Conservation (phyloP, 2,888 invertebrate species). For the Linyphia triangularis region DNA sequence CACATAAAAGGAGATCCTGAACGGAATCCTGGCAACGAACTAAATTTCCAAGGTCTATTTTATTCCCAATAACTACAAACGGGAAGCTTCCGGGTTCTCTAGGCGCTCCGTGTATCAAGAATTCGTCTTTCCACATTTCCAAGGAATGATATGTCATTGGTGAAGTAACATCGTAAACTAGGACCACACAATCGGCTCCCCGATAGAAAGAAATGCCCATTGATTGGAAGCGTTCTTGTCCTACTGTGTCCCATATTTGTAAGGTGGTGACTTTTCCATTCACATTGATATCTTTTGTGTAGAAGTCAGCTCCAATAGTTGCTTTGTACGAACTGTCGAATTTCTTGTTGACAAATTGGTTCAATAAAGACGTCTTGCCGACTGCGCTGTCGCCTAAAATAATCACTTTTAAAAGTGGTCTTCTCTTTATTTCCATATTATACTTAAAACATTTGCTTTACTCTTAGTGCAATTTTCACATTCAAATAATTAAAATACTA, state of each 20-base stretch:
- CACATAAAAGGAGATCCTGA: constrained; percentile 36
- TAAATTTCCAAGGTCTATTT: constrained; percentile 41
- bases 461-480: too few species aligned
- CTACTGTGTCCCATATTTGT: constrained; percentile 69
- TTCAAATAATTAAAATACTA: too few species aligned
- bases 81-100: constrained; percentile 60
- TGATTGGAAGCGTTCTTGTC: constrained; percentile 64
- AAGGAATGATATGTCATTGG: constrained; percentile 37
- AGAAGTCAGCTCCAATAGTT: constrained; percentile 67
- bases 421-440: constrained; percentile 13
- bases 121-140: constrained; percentile 63
- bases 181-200: constrained; percentile 62
- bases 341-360: constrained; percentile 38
- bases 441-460: too few species aligned
- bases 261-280: constrained; percentile 27
- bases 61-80: constrained; percentile 60
- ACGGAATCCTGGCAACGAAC: constrained; percentile 1
- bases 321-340: constrained; percentile 41
- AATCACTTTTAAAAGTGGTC: constrained; percentile 59
- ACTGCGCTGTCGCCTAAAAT: constrained; percentile 58
- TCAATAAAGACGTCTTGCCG: constrained; percentile 61
- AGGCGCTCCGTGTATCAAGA: constrained; percentile 44
- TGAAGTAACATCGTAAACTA: constrained; percentile 61
- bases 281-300: constrained; percentile 23
- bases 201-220: constrained; percentile 57